Conservation (phyloP, 2,797 vertebrate genomes). For the Helostoma temminkii region DNA sequence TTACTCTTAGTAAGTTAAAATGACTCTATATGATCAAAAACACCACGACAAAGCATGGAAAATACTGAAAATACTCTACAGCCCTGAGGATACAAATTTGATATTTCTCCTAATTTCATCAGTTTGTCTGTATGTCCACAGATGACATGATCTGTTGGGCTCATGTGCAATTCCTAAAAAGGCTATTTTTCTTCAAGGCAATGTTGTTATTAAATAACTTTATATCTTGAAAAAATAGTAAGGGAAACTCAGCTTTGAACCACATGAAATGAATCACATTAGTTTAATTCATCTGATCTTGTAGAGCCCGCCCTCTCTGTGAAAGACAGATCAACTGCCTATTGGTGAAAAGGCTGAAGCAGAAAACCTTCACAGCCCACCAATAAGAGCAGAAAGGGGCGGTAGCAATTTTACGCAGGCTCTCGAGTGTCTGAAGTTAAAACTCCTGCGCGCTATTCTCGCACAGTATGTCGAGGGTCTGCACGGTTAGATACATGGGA, state of each 20-base stretch:
- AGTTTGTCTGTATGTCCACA: conserved; percentile 9
- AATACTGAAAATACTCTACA: neutral
- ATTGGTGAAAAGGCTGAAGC: conserved; percentile 31
- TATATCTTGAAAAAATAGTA: neutral
- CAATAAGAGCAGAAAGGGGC: conserved; percentile 75
- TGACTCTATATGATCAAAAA: neutral
- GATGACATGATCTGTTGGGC: neutral
- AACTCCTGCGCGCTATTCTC: conserved; percentile 77
- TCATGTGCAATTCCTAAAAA: neutral
- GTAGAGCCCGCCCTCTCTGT: conserved; percentile 38
- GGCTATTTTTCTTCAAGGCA: neutral
- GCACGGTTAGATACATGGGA: conserved; percentile 25
- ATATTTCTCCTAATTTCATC: conserved; percentile 27
- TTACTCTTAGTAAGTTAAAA: neutral
- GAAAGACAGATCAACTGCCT: conserved; percentile 56
- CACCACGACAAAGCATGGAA: neutral
- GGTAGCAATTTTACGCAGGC: conserved; percentile 69
- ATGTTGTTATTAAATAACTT: neutral
- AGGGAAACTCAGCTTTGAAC: conserved; percentile 13
- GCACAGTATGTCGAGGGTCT: conserved; percentile 65
- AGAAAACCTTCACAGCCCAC: conserved; percentile 60
- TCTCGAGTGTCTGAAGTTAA: conserved; percentile 82
- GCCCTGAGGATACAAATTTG: neutral
- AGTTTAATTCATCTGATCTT: conserved; percentile 12
- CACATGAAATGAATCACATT: conserved; percentile 6